phyloP scores from a whole-genome alignment of 2,113 vertebrate genomes.

The Oncorhynchus gorbuscha region DNA sequence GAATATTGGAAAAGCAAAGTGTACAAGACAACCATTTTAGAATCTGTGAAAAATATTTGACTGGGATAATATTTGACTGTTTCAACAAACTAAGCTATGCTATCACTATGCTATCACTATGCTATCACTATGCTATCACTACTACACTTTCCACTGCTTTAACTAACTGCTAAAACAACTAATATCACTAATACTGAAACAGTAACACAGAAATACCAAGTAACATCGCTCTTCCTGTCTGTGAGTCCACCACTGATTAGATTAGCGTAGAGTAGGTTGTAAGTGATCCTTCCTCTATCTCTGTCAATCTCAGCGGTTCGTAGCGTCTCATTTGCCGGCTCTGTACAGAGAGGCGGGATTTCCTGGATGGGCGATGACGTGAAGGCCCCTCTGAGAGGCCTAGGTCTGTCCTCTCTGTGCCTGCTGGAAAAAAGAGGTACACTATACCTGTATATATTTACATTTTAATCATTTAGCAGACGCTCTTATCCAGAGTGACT shows the following conservation, averaged over 20 bases:
- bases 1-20: no score
- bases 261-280: constrained; percentile 23
- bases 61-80: no score
- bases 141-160: constrained; percentile 39
- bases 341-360: constrained; percentile 59
- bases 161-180: constrained; percentile 48
- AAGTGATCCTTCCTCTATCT: constrained; percentile 17
- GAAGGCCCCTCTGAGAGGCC: constrained; percentile 57
- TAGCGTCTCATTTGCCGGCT: constrained; percentile 80
- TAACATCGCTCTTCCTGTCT: constrained; percentile 31
- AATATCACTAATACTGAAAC: constrained; percentile 29
- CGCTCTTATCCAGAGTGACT: no score
- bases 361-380: constrained; percentile 78
- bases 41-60: no score
- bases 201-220: no score
- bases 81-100: no score
- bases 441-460: neutral
- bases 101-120: constrained; percentile 20
- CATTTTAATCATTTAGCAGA: no score
- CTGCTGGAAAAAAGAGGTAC: constrained; percentile 86
- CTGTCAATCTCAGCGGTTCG: constrained; percentile 69
- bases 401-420: constrained; percentile 63
- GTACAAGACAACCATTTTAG: no score
- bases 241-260: neutral
- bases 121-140: constrained; percentile 14